phyloP scores from a whole-genome alignment of 2,113 vertebrate genomes.

The Carettochelys insculpta region DNA sequence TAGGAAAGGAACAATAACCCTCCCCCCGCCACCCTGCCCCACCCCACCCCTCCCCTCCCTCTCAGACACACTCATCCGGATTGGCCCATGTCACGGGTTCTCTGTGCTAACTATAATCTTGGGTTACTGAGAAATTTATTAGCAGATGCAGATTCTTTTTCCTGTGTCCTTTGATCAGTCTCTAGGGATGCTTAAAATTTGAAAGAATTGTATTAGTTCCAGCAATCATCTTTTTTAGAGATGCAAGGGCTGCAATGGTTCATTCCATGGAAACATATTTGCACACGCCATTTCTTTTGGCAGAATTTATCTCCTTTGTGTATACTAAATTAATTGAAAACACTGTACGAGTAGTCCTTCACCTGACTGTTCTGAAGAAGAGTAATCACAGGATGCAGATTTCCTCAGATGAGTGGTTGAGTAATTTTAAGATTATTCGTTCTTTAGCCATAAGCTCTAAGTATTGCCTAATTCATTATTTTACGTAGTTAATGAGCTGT shows the following conservation, averaged over 20 bases:
- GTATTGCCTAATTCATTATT: not conserved
- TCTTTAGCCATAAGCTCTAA: not conserved
- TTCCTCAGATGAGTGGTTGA: not conserved
- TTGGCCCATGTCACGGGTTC: not conserved
- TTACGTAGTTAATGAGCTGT: not conserved
- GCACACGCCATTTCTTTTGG: not conserved
- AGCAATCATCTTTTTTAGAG: accelerated
- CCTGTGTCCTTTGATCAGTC: not conserved
- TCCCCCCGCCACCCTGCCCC: too few relatives aligned
- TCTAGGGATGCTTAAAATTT: not conserved
- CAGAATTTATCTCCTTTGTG: not conserved
- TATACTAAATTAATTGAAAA: not conserved
- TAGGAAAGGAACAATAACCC: not conserved
- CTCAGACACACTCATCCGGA: not conserved
- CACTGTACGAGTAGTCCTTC: not conserved
- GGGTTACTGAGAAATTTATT: not conserved
- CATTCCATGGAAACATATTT: not conserved
- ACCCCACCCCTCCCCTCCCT: too few relatives aligned
- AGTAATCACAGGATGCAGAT: not conserved
- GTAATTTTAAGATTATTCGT: not conserved
- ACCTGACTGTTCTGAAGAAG: not conserved
- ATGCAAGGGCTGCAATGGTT: not conserved
- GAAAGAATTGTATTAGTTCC: not conserved
- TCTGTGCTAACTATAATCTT: not conserved
- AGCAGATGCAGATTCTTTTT: not conserved